Evolutionary conservation across 2,797 vertebrate genomes (phyloP), one percentile per base, ranked within the genome.

Genomic region (Geotrypetes seraphini): DNA sequence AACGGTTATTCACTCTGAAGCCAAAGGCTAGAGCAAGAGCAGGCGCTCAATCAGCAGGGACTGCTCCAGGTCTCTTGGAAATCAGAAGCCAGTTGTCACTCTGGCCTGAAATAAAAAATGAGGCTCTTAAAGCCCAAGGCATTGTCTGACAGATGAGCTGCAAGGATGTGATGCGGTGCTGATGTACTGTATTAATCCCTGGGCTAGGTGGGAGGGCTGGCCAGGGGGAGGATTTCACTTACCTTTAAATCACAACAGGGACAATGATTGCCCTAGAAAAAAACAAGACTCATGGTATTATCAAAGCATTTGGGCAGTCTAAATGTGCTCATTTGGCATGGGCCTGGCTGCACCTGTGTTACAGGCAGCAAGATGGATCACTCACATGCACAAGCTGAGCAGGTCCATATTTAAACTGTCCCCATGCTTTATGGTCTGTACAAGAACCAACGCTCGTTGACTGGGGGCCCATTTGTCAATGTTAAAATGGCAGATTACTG

Each of bases 391-490:
- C 52, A 12, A 18, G 84, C 85, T 81, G 88, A 89, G 84, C 85
- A 88, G 88, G 88, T 86, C 85, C 75, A 82, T 87, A 88, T 88
- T 86, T 91, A 92, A 94, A 87, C 90, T 88, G 87, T 92, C 87
- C 83, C 82, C 57, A 79, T 91, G 85, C 86, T 96, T 95, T 92
- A 96, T 91, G 81, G 87, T 68, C 58, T 57, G 72, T 64, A 81
- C 65, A 56, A 68, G 79, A 43, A 66, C 66, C 68, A 71, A 76
- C 64, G 74, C 52, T 66, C 73, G 57, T 70, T 46, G 40, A 68
- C 43, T 36, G 63, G 69, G 60, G 71, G 61, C 63, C 81, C 79
- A 83, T 84, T 77, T 79, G 83, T 90, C 84, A 88, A 73, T 66
- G 75, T 89, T 89, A 81, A 79, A 78, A 87, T 79, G 85, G 79